Conservation (phyloP, 2,113 vertebrate genomes). For the Erpornis zantholeuca region DNA sequence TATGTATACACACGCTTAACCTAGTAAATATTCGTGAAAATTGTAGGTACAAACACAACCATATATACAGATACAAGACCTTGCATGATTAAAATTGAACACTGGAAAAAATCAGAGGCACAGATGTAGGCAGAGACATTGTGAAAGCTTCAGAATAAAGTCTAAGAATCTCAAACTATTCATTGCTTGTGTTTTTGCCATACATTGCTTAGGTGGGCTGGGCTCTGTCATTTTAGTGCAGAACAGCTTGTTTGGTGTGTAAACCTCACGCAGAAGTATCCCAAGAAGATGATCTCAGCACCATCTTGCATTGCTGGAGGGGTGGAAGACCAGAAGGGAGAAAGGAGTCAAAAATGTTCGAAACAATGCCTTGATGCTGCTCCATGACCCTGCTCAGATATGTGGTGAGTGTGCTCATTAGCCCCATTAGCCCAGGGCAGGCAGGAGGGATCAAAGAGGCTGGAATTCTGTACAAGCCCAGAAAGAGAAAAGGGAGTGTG, state of each 20-base stretch:
- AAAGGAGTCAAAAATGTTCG: neutral
- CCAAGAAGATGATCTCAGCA: neutral
- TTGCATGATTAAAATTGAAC: neutral
- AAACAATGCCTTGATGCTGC: neutral
- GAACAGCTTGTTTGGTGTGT: neutral
- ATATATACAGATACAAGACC: neutral
- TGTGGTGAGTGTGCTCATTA: fast-evolving
- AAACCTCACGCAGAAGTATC: neutral
- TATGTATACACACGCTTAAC: neutral
- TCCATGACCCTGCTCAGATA: fast-evolving
- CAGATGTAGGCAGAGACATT: neutral
- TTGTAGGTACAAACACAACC: neutral
- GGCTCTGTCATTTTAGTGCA: neutral
- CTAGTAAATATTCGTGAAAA: neutral
- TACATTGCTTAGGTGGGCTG: neutral
- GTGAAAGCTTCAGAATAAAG: neutral
- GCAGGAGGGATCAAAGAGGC: neutral
- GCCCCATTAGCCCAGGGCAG: neutral
- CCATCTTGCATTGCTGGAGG: fast-evolving
- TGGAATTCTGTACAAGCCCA: neutral
- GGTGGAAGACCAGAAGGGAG: neutral
- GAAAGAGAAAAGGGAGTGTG: neutral
- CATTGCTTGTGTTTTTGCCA: neutral
- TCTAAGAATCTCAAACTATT: neutral
- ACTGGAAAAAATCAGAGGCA: neutral